Conservation (phyloP, 2,797 vertebrate species). For the Lepilemur septentrionalis region DNA sequence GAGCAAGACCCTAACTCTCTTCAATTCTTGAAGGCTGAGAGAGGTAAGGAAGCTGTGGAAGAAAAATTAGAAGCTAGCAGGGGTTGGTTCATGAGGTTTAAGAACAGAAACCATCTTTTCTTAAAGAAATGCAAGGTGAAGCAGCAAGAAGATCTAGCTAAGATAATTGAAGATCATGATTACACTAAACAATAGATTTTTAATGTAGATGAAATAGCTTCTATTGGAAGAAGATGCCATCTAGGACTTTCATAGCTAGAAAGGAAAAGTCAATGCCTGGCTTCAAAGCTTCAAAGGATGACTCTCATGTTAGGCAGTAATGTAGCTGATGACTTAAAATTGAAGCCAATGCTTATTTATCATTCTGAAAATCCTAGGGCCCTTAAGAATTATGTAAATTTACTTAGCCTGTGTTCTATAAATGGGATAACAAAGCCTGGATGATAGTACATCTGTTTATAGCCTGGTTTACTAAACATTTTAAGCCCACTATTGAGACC, state of each 20-base stretch:
- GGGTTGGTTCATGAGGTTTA: neutral
- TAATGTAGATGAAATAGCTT: neutral
- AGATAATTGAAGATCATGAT: neutral
- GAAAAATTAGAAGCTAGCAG: neutral
- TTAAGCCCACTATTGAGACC: neutral
- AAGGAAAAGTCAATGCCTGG: neutral
- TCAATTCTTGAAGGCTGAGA: neutral
- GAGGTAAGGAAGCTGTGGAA: neutral
- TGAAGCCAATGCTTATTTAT: neutral
- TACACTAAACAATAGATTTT: neutral
- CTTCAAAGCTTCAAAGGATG: neutral
- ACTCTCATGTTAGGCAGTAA: neutral
- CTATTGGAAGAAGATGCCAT: neutral
- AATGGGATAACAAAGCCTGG: neutral
- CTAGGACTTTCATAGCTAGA: neutral
- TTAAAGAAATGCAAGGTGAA: neutral
- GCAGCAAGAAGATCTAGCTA: neutral
- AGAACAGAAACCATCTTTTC: too few species aligned
- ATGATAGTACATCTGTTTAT: neutral
- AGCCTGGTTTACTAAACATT: neutral
- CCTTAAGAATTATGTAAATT: neutral
- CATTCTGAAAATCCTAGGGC: neutral
- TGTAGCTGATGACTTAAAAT: neutral
- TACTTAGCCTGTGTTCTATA: neutral
- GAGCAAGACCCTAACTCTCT: neutral